A percentile compares a stretch with the other conserved stretches of the same genome.
phyloP scores from a whole-genome alignment of 2,113 vertebrate species.

The human region GRCh38 chr16:75213501-75214000 shows the following conservation, averaged over 20 bases:
- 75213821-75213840: neutral
- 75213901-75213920: too few relatives aligned
- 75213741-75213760: neutral
- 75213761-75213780: neutral
- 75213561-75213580: neutral
- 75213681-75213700: too few relatives aligned
- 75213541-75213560: neutral
- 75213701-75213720: neutral
- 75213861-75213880: too few relatives aligned
- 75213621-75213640: neutral
- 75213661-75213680: neutral
- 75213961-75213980: too few relatives aligned
- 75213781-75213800: neutral
- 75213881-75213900: too few relatives aligned
- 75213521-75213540: neutral
- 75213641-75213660: too few relatives aligned
- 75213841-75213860: too few relatives aligned
- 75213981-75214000: too few relatives aligned
- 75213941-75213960: too few relatives aligned
- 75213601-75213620: neutral
- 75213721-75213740: neutral
- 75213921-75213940: too few relatives aligned
- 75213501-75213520: neutral
- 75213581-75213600: fast-evolving
- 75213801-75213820: too few relatives aligned